Base-by-base conservation (phyloP, 92 coral and sea anemone species). In the Porites evermanni region DNA sequence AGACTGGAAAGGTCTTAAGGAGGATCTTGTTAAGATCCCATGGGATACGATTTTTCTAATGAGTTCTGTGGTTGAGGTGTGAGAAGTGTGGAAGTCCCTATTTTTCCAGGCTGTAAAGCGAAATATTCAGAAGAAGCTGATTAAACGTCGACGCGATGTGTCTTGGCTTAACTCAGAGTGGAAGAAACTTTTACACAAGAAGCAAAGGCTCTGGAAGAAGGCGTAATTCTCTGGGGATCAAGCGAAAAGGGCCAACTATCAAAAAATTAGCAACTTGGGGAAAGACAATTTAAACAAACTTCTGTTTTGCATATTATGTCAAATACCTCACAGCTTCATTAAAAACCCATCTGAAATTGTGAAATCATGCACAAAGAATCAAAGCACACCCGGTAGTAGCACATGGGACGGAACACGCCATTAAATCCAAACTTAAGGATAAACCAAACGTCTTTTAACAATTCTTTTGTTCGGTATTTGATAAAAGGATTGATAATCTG, bases 221-320 rank as follows among this genome's bases (percentile, higher is more conserved):
- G 89, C 89, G 50, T 79, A 78, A 32, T 86, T 74, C 78, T 86
- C 89, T 52, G 85, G 85, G 84, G 84, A 69, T 78, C 68, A 72
- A 64, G 77, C 71, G 13, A 79, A 86, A 53, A 70, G 79, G 77
- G 44, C 79, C 44, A 64, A 24, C 59, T 70, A 78, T 47, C 29
- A 78, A 86, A 78, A 86, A 86, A 50, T 60, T 51, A 47, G 73
- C 79, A 51, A 86, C 32, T 29, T 2, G 32, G 32, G 32, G 32
- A 29, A 29, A 29, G 32, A 29, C 32, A 29, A 0, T 3, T 29
- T 29, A 29, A 29, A 29, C 4, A 29, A 29, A 29, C 32, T 21
- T 21, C 32, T 29, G 2, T 29, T 29, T 29, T 29, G 32, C 32
- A 2, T 29, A 2, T 29, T 29, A 2, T 29, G 32, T 29, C 2